Evolutionary conservation across 2,797 vertebrate genomes (phyloP), one percentile per base, ranked within the genome.

Genomic region (Muscicapa comitata): DNA sequence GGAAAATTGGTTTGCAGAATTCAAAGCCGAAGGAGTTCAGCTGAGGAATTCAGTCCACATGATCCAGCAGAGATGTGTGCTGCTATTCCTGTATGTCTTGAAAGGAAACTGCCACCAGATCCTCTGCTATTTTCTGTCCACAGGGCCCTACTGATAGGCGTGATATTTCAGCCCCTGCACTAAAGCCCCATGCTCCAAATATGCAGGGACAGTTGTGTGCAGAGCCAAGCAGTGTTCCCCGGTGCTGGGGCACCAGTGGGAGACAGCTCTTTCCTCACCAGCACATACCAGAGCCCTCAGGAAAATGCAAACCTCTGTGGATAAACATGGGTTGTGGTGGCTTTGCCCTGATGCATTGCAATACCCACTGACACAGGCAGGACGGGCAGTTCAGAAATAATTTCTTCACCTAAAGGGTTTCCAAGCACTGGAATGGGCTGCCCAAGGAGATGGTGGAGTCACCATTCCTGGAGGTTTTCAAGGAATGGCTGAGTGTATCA

Each of bases 61-160:
- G 95, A 97, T 96, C 94, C 47, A 7, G 47, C 81, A 88, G 87
- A 96, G 95, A 97, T 96, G 82, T 72, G 91, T 94, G 95, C 94
- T 94, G 95, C 96, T 97, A 97, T 97, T 97, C 95, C 87, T 96
- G 96, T 95, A 94, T 3, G 71, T 97, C 96, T 97, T 97, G 96
- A 97, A 96, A 97, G 96, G 96, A 97, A 95, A 75, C 96, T 97
- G 96, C 96, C 94, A 97, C 88, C 90, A 97, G 97, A 97, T 97
- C 96, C 97, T 96, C 89, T 96, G 97, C 94, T 97, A 97, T 97
- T 96, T 97, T 97, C 93, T 96, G 85, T 97, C 94, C 80, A 40
- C 85, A 82, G 90, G 77, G 88, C 93, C 80, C 51, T 90, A 83
- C 95, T 87, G 94, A 92, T 93, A 90, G 96, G 97, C 94, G 1